Evolutionary conservation across 2,888 invertebrate species (phyloP).

Genomic region (Argynnis bischoffii): DNA sequence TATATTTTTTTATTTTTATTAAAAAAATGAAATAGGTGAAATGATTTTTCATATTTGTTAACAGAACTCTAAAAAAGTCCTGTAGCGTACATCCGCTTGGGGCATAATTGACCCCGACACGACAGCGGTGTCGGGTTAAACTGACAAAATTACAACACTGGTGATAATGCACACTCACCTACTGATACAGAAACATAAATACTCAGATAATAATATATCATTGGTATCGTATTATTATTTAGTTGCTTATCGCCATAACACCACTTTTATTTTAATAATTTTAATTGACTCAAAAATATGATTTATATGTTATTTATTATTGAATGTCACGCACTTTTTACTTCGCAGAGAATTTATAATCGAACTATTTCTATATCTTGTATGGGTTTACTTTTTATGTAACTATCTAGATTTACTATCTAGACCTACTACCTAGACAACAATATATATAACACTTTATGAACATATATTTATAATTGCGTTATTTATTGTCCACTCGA

Average conservation of each 20-base stretch:
- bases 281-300: too few species aligned
- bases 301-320: too few species aligned
- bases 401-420: too few species aligned
- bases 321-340: too few species aligned
- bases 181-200: constrained; percentile 30
- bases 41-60: background rate
- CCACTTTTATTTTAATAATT: background rate
- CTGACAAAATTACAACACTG: constrained; percentile 24
- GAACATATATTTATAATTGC: too few species aligned
- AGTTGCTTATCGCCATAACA: constrained; percentile 8
- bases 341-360: too few species aligned
- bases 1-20: background rate
- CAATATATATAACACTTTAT: too few species aligned
- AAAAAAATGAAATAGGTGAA: background rate
- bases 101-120: constrained; percentile 49
- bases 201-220: constrained; percentile 19
- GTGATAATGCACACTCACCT: constrained; percentile 28
- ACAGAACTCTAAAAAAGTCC: constrained; percentile 20
- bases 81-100: constrained; percentile 40
- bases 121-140: constrained; percentile 43
- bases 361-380: too few species aligned
- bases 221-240: constrained; percentile 10
- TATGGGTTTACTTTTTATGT: too few species aligned
- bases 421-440: too few species aligned
- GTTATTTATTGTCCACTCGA: too few species aligned